Evolutionary conservation across 2,797 vertebrate genomes (phyloP).

Genomic region (Cygnus olor): DNA sequence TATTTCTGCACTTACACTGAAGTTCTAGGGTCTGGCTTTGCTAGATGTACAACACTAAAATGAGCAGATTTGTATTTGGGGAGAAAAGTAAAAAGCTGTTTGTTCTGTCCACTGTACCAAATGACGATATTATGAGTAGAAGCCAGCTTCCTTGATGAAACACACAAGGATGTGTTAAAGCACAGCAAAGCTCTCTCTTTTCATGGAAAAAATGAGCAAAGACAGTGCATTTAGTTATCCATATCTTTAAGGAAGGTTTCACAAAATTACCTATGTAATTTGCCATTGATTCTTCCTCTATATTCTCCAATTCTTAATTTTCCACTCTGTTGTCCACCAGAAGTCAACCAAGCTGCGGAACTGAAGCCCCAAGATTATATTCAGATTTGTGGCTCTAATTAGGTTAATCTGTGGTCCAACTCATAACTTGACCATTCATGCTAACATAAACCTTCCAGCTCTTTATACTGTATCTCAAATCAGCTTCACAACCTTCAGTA

Average conservation of each 20-base stretch:
- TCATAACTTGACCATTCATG: not conserved
- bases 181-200: not conserved
- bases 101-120: not conserved
- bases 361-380: not conserved
- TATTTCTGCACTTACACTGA: not conserved
- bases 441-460: conserved; percentile 1
- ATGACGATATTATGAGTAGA: not conserved
- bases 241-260: not conserved
- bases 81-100: not conserved
- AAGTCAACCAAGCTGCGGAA: not conserved
- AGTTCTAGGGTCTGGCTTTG: not conserved
- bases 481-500: conserved; percentile 48
- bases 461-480: conserved; percentile 16
- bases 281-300: not conserved
- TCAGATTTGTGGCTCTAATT: not conserved
- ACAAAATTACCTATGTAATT: not conserved
- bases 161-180: not conserved
- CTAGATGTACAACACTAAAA: not conserved
- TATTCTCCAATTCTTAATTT: not conserved
- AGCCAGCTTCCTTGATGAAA: not conserved
- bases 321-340: not conserved
- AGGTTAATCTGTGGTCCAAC: conserved; percentile 3
- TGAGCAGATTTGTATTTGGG: not conserved
- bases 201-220: not conserved
- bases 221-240: not conserved